phyloP scores from a whole-genome alignment of 1,140 invertebrate genomes.

The Drosophila sucinea region DNA sequence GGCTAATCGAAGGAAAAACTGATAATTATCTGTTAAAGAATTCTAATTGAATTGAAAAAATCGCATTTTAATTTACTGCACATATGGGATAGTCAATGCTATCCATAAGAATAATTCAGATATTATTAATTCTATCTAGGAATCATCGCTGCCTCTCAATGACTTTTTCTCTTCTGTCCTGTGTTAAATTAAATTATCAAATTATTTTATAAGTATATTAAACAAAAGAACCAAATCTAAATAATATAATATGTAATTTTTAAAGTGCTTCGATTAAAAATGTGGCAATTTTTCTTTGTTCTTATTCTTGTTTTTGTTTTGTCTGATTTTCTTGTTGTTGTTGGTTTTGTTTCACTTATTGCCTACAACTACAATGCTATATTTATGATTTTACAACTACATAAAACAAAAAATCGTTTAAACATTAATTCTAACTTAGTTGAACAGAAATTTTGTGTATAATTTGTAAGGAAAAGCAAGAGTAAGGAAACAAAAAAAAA shows the following conservation, averaged over 20 bases:
- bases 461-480: neutral
- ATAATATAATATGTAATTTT: constrained; percentile 20
- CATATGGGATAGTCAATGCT: no score
- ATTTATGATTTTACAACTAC: constrained; percentile 48
- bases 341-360: neutral
- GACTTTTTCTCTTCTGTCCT: neutral
- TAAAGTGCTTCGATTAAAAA: constrained; percentile 13
- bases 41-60: no score
- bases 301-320: constrained; percentile 29
- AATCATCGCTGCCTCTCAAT: neutral
- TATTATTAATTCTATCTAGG: neutral
- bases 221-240: neutral
- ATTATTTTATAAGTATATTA: neutral
- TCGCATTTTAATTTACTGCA: no score
- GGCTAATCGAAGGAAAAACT: no score
- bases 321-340: constrained; percentile 12
- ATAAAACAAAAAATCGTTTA: constrained; percentile 54
- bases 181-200: neutral
- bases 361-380: constrained; percentile 63
- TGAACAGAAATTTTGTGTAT: neutral
- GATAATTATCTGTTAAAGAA: no score
- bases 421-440: constrained; percentile 54
- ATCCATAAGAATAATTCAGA: no score
- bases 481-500: constrained; percentile 44
- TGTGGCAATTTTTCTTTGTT: constrained; percentile 21